Percentiles rank a stretch among this genome's conserved stretches.
These are phyloP conservation scores for Catharus fuscescens DNA, from an alignment of 2,113 vertebrate genomes.

Conservation along the genomic window DNA sequence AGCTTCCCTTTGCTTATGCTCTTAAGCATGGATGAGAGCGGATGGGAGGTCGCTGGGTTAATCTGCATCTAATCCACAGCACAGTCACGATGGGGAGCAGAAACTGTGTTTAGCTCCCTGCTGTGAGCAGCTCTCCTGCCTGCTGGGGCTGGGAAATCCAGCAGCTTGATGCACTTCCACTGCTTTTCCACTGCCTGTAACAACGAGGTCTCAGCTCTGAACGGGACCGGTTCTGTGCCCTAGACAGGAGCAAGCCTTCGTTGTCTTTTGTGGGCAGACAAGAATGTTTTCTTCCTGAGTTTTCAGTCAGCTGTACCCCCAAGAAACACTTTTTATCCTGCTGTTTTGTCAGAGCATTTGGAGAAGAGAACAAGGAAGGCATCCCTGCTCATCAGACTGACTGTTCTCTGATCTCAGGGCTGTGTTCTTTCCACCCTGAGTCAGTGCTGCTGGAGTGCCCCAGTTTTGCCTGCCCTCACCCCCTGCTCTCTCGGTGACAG, in stretches of 20 bases:
- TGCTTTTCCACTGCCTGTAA: neutral
- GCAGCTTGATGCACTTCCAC: neutral
- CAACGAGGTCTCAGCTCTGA: neutral
- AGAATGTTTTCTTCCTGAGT: neutral
- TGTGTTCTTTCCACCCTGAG: neutral
- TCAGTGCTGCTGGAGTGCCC: neutral
- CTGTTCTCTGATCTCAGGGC: conserved; percentile 12
- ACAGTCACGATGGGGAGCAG: neutral
- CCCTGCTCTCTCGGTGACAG: neutral
- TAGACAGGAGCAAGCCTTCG: neutral
- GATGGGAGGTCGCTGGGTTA: conserved; percentile 37
- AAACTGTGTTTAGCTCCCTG: neutral
- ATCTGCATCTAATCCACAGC: conserved; percentile 56
- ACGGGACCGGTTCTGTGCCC: fast-evolving
- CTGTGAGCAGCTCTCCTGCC: neutral
- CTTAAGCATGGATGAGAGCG: conserved; percentile 6
- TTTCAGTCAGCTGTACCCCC: neutral
- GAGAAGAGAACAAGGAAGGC: neutral
- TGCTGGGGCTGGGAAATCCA: neutral
- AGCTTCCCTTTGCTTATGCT: conserved; percentile 24
- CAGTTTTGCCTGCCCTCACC: neutral
- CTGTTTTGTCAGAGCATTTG: neutral
- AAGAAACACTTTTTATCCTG: neutral
- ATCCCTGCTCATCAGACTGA: neutral
- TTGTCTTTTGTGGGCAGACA: neutral